Evolutionary conservation across 2,888 invertebrate species (phyloP).

Genomic region (Philopedon plagiatum): DNA sequence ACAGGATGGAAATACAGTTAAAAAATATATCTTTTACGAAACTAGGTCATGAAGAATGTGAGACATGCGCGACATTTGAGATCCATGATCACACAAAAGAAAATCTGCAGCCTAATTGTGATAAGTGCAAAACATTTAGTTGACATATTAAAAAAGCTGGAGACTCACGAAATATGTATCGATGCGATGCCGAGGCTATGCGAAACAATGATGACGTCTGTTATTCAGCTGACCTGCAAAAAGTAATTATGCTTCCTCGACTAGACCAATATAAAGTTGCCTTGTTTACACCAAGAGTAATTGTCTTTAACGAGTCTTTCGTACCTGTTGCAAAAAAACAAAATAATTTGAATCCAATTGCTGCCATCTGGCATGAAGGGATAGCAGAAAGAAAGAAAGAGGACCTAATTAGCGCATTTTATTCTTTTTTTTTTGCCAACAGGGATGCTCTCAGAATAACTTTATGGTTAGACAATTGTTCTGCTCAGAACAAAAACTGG

Average conservation of each 20-base stretch:
- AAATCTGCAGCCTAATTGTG: slow-evolving; percentile 17
- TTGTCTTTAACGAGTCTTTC: no score
- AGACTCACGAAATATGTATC: slow-evolving; percentile 17
- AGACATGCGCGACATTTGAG: slow-evolving; percentile 31
- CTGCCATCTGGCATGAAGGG: no score
- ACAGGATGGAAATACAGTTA: slow-evolving; percentile 33
- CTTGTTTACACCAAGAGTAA: no score
- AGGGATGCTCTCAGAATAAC: no score
- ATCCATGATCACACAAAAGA: slow-evolving; percentile 27
- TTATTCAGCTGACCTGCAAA: slow-evolving; percentile 29
- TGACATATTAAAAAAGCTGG: slow-evolving; percentile 24
- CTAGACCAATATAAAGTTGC: slow-evolving; percentile 34
- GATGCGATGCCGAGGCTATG: neutral
- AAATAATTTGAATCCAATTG: no score
- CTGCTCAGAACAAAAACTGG: no score
- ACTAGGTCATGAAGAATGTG: slow-evolving; percentile 50
- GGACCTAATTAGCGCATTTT: no score
- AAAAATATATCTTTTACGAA: slow-evolving; percentile 50
- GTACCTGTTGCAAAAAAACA: no score
- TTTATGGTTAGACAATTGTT: no score
- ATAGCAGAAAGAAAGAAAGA: no score
- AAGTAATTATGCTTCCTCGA: slow-evolving; percentile 43
- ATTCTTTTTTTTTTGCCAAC: no score
- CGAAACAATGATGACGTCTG: neutral
- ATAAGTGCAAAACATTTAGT: neutral